Evolutionary conservation across 2,797 vertebrate species (phyloP).

Genomic region (Acanthiza pusilla): DNA sequence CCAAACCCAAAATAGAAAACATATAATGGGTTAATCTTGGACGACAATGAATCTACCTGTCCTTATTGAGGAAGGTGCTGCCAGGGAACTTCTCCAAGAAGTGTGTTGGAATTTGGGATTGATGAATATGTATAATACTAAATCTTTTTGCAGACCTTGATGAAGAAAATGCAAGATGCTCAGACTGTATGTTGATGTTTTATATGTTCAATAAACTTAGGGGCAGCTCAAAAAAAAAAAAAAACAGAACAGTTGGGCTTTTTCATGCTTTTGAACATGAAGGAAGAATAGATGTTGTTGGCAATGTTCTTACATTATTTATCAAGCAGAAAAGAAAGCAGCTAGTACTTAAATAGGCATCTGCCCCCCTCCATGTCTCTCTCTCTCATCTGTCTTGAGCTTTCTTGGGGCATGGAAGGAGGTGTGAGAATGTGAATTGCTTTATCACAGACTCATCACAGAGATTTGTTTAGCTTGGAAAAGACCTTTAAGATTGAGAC

Average conservation of each 20-base stretch:
- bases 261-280: not conserved
- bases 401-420: not conserved
- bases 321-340: not conserved
- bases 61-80: not conserved
- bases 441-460: not conserved
- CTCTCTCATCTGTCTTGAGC: not conserved
- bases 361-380: not conserved
- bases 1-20: not conserved
- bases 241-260: not conserved
- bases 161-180: not conserved
- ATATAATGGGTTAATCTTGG: not conserved
- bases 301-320: not conserved
- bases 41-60: not conserved
- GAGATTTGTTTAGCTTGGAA: not conserved
- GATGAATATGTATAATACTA: not conserved
- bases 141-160: not conserved
- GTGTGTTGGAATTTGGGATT: not conserved
- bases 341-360: not conserved
- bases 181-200: not conserved
- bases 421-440: not conserved
- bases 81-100: not conserved
- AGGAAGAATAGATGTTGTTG: not conserved
- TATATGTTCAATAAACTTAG: not conserved
- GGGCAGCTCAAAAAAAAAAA: not conserved
- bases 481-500: not conserved